Evolutionary conservation across 2,888 invertebrate species (phyloP).

Genomic region (Campoplex nolae): DNA sequence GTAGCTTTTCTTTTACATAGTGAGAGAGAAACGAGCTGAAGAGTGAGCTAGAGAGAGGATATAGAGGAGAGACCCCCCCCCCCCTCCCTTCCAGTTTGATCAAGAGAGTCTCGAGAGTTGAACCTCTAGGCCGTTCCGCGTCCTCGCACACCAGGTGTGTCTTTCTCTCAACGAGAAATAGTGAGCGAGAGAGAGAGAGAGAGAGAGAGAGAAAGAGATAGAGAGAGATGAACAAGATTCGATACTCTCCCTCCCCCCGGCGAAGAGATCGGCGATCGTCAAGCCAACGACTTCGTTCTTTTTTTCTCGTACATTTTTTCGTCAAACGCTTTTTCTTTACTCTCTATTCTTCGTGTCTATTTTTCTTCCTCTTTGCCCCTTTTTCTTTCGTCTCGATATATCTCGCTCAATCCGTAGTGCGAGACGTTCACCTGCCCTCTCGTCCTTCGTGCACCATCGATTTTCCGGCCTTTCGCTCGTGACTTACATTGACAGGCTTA

Average conservation of each 20-base stretch:
- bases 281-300: slow-evolving; percentile 56
- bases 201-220: slow-evolving; percentile 39
- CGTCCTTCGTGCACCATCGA: slow-evolving; percentile 69
- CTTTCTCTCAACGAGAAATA: slow-evolving; percentile 70
- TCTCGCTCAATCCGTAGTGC: slow-evolving; percentile 37
- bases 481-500: slow-evolving; percentile 10
- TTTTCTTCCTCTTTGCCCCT: slow-evolving; percentile 15
- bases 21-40: slow-evolving; percentile 40
- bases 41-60: slow-evolving; percentile 49
- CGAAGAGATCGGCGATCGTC: slow-evolving; percentile 70
- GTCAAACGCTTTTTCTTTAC: slow-evolving; percentile 31
- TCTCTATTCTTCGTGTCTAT: slow-evolving; percentile 47
- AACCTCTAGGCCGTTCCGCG: slow-evolving; percentile 83
- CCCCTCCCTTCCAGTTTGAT: background rate
- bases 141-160: slow-evolving; percentile 83
- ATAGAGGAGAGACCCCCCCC: slow-evolving; percentile 45
- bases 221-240: slow-evolving; percentile 45
- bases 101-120: slow-evolving; percentile 64
- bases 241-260: slow-evolving; percentile 69
- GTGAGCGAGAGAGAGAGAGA: slow-evolving; percentile 1
- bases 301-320: slow-evolving; percentile 44
- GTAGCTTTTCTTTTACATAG: slow-evolving; percentile 52
- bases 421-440: slow-evolving; percentile 67
- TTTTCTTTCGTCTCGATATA: slow-evolving; percentile 15
- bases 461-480: slow-evolving; percentile 65